Evolutionary conservation across 2,888 invertebrate species (phyloP), one percentile per base, ranked within the genome.

Genomic region (Dysmachus trigonus): DNA sequence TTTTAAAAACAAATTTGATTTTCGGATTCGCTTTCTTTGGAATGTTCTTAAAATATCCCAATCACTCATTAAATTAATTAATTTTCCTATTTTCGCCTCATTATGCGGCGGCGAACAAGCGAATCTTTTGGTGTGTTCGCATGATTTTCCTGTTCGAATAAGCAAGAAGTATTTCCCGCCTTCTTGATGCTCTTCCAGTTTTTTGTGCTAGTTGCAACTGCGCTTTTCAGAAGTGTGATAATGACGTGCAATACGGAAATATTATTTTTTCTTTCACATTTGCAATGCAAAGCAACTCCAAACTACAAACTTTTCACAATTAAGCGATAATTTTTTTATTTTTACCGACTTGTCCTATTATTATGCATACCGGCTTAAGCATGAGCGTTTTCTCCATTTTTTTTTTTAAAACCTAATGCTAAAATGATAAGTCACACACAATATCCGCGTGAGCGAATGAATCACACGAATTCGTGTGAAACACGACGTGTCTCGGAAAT

Each of bases 211-310:
- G 47, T 77, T 77, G 31, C 77, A 22, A 47, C 8, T 77, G 77
- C 77, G 41, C 30, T n/a, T 41, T 41, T 22, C 47, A 31, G 6
- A 77, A 30, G 47, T 41, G 77, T 47, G 27, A 77, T 41, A 77
- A 41, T 77, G 47, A 77, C 77, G 77, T 77, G 77, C 77, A 27
- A 77, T 77, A 77, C 77, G 77, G 77, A 77, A 77, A 47, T 77
- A 30, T 13, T 47, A 1, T 53, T 10, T 62, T 51, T 18, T 18
- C n/a, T 51, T 51, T 22, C 22, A 7, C 47, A 77, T 41, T 77
- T 47, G 77, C 77, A 77, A 77, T 77, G 35, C 77, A 77, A 76
- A 76, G 5, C 10, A 22, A 18, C 10, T 27, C 27, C 27, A 62
- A 51, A 2, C 15, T 6, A 22, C 38, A 41, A 41, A 76, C 27